Percentiles rank a stretch among this genome's conserved stretches.
Evolutionary conservation across 1,140 invertebrate genomes (phyloP).

Genomic region (Acromyrmex heyeri): DNA sequence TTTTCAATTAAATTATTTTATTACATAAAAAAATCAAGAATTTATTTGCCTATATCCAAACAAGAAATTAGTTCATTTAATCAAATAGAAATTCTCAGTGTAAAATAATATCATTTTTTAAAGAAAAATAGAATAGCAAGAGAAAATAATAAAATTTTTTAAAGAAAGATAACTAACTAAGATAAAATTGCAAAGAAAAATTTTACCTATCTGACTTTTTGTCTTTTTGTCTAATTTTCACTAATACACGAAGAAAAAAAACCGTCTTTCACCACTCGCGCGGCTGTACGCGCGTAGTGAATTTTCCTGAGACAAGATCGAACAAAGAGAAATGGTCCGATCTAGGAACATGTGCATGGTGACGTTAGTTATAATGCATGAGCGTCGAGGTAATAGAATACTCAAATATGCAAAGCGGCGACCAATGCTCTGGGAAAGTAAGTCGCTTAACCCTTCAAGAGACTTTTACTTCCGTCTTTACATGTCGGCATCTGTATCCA

Average conservation of each 20-base stretch:
- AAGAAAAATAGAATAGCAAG: no score
- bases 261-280: constrained; percentile 12
- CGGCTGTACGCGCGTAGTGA: background rate
- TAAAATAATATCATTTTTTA: background rate
- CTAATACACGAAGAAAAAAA: background rate
- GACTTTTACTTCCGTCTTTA: constrained; percentile 57
- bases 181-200: background rate
- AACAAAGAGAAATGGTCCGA: constrained; percentile 45
- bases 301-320: constrained; percentile 44
- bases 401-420: constrained; percentile 49
- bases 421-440: constrained; percentile 42
- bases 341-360: constrained; percentile 17
- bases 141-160: background rate
- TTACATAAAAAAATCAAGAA: no score
- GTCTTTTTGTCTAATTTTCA: background rate
- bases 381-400: constrained; percentile 58
- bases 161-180: background rate
- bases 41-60: no score
- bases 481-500: constrained; percentile 39
- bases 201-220: background rate
- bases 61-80: no score
- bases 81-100: no score
- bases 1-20: no score
- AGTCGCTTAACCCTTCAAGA: constrained; percentile 46
- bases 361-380: constrained; percentile 57